Percentiles rank a stretch among this genome's conserved stretches.
Conservation (phyloP, 1,140 invertebrate genomes). For the Cardiocondyla obscurior region DNA sequence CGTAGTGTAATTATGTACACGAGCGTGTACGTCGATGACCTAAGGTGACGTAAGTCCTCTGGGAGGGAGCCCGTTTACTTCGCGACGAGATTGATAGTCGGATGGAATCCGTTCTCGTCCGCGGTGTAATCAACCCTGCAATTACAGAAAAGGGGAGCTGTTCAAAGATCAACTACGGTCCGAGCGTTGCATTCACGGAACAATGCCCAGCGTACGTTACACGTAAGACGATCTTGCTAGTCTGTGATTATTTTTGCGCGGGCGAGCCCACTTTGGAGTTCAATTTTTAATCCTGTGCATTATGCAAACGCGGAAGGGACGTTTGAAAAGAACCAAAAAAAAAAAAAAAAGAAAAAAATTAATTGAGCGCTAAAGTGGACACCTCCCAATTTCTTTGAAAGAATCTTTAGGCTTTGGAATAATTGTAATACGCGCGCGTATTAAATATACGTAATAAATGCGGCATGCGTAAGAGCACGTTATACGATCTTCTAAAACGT, state of each 20-base stretch:
- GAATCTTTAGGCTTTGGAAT: no score
- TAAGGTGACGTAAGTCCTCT: slow-evolving; percentile 51
- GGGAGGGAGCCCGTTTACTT: slow-evolving; percentile 59
- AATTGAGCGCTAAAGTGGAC: no score
- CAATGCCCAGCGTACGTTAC: neutral
- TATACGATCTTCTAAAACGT: neutral
- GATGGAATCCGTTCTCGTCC: slow-evolving; percentile 81
- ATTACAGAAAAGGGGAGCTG: neutral
- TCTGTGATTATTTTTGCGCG: neutral
- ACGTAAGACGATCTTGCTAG: neutral
- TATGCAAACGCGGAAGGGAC: no score
- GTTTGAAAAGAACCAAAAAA: no score
- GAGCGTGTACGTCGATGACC: slow-evolving; percentile 15
- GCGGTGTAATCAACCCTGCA: slow-evolving; percentile 80
- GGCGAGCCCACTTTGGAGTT: no score
- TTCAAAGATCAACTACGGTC: neutral
- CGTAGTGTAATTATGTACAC: slow-evolving; percentile 42
- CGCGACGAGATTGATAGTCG: slow-evolving; percentile 77
- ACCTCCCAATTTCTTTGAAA: no score
- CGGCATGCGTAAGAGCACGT: no score
- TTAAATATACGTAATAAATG: no score
- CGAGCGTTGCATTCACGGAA: neutral
- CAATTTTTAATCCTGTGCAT: neutral
- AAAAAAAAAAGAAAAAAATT: no score
- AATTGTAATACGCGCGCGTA: no score